Evolutionary conservation across 2,113 vertebrate genomes (phyloP).

Genomic region (Petromus typicus): DNA sequence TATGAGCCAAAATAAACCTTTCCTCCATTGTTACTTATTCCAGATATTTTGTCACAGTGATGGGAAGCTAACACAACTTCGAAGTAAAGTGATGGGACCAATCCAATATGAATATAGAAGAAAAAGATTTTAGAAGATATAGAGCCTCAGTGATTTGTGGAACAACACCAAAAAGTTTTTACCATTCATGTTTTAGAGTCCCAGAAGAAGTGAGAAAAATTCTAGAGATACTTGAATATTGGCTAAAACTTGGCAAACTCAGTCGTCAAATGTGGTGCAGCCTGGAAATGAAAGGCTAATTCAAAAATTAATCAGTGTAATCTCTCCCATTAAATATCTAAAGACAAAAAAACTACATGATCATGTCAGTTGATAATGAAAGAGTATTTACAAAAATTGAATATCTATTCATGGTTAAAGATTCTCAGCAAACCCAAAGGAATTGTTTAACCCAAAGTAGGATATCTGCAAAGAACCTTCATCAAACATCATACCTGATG

Average conservation of each 20-base stretch:
- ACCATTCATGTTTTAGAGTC: not conserved
- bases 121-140: not conserved
- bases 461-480: not conserved
- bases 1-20: not conserved
- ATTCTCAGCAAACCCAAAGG: not conserved
- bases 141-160: not conserved
- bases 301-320: not conserved
- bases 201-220: not conserved
- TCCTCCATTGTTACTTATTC: not conserved
- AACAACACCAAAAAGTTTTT: not conserved
- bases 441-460: not conserved
- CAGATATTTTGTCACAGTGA: not conserved
- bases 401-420: not conserved
- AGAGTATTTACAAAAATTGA: constrained; percentile 21
- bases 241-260: not conserved
- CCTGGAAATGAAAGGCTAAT: not conserved
- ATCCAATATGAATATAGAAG: not conserved
- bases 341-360: not conserved
- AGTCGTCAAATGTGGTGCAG: not conserved
- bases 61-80: not conserved
- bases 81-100: not conserved
- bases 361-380: constrained; percentile 13
- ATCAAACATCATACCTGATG: not conserved
- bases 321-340: not conserved
- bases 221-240: not conserved